Evolutionary conservation across 2,113 vertebrate genomes (phyloP), one percentile per base, ranked within the genome.

Genomic region (Ochotona princeps): DNA sequence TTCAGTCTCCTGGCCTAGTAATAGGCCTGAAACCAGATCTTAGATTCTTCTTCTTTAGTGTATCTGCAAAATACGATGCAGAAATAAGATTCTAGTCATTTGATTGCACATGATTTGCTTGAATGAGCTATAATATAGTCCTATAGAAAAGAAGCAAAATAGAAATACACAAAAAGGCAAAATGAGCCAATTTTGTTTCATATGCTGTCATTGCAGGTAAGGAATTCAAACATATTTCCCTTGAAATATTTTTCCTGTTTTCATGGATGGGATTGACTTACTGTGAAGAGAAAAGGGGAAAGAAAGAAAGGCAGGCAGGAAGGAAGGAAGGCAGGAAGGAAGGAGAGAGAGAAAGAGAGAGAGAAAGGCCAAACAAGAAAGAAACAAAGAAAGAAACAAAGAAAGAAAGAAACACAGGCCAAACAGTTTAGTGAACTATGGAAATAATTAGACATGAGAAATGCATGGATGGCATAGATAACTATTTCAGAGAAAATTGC

Each of bases 381-480:
- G n/a, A n/a, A n/a, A n/a, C n/a, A n/a, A n/a, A n/a, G n/a, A n/a
- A n/a, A n/a, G n/a, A n/a, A n/a, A n/a, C n/a, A n/a, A n/a, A n/a
- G n/a, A n/a, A n/a, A n/a, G n/a, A n/a, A n/a, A n/a, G n/a, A n/a
- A n/a, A n/a, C n/a, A n/a, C n/a, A 65, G 15, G 1, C 20, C 18
- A 60, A 74, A 76, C 21, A 7, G 38, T 2, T 28, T 18, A 28
- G 12, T 7, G 8, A 49, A 60, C 7, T 57, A 18, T 9, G 23
- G 80, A n/a, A 23, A 0, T 30, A 5, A 76, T 28, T 61, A 38
- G 28, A 28, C 17, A 32, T 65, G 8, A 15, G 11, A 8, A 14
- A n/a, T 8, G 0, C 10, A 63, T 26, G 63, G 25, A n/a, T n/a
- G n/a, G n/a, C 1, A 28, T 83, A 12, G 2, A n/a, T 51, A n/a